phyloP scores from a whole-genome alignment of 2,797 vertebrate genomes.

The Sciurus carolinensis region DNA sequence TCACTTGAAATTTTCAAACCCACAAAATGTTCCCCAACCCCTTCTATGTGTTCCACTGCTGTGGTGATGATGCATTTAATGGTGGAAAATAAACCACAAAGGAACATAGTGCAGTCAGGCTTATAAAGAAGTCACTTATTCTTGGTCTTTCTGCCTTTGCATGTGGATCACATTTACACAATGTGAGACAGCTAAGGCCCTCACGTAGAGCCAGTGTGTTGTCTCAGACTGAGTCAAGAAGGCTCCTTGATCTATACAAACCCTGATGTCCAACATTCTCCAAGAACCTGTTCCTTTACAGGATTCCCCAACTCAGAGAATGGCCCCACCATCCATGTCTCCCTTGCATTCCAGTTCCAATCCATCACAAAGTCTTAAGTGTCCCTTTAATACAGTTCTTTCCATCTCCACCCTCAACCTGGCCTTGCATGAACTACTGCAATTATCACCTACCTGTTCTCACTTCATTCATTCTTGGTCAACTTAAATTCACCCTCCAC shows the following conservation, averaged over 20 bases:
- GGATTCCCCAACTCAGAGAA: not conserved
- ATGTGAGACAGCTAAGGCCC: not conserved
- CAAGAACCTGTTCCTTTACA: slow-evolving; percentile 11
- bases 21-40: slow-evolving; percentile 61
- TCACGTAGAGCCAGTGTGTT: not conserved
- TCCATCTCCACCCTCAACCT: not conserved
- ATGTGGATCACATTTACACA: slow-evolving; percentile 12
- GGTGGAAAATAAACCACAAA: not conserved
- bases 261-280: not conserved
- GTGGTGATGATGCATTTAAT: slow-evolving; percentile 32
- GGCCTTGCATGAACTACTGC: not conserved
- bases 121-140: slow-evolving; percentile 42
- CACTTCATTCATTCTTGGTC: not conserved
- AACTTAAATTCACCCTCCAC: not conserved
- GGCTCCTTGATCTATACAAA: not conserved
- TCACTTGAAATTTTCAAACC: slow-evolving; percentile 68
- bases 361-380: slow-evolving; percentile 3
- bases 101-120: not conserved
- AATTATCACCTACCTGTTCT: not conserved
- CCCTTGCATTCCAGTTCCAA: not conserved
- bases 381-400: not conserved
- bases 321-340: not conserved
- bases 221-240: not conserved
- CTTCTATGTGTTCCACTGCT: slow-evolving; percentile 36
- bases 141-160: not conserved